These are phyloP conservation scores for Papilio xuthus DNA, from an alignment of 1,140 invertebrate species.

Conservation along the genomic window DNA sequence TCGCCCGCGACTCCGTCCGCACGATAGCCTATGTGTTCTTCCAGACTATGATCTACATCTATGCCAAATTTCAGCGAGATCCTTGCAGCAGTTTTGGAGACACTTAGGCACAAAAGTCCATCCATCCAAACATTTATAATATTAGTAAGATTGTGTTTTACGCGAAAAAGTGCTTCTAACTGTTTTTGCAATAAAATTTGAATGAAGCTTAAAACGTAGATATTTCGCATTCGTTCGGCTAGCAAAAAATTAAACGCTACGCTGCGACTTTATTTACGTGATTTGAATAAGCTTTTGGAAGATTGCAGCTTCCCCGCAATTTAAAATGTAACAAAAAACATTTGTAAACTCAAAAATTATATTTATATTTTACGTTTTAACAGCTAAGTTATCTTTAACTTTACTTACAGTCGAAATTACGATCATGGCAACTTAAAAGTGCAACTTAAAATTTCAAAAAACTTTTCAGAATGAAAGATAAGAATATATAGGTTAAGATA, in stretches of 20 bases:
- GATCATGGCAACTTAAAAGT: background rate
- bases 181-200: background rate
- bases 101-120: too few species aligned
- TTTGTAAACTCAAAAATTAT: background rate
- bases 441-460: background rate
- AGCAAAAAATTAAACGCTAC: conserved; percentile 1
- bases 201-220: background rate
- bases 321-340: background rate
- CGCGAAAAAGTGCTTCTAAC: too few species aligned
- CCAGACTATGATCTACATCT: too few species aligned
- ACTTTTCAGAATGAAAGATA: background rate
- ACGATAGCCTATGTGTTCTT: too few species aligned
- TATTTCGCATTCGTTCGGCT: background rate
- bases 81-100: too few species aligned
- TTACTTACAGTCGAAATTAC: background rate
- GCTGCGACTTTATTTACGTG: background rate
- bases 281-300: conserved; percentile 3
- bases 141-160: too few species aligned
- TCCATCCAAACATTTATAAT: too few species aligned
- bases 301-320: background rate
- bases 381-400: background rate
- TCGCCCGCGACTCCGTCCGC: too few species aligned
- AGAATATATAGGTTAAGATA: background rate
- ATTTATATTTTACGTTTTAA: background rate
- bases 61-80: too few species aligned